Conservation (phyloP, 2,888 invertebrate species). For the Ichneumon xanthorius region DNA sequence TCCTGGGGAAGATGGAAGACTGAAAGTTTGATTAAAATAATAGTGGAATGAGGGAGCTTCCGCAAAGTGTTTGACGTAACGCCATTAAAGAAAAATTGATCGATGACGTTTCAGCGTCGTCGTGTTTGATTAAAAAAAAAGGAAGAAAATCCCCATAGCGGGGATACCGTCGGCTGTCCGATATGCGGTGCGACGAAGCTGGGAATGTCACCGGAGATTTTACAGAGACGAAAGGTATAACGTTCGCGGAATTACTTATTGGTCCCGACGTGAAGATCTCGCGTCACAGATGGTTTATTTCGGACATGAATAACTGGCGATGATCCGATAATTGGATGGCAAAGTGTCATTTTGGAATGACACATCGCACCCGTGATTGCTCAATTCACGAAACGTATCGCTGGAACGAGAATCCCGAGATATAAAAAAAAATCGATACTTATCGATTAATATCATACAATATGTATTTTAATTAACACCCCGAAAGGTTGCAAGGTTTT, state of each 20-base stretch:
- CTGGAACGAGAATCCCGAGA: too few species aligned
- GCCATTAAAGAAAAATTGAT: background rate
- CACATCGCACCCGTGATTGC: background rate
- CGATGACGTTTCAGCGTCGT: background rate
- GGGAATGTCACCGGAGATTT: slow-evolving; percentile 18
- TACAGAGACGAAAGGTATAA: slow-evolving; percentile 11
- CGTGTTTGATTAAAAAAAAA: background rate
- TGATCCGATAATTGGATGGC: background rate
- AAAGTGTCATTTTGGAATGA: background rate
- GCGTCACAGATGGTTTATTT: background rate
- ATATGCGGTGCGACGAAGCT: too few species aligned
- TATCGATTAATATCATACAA: too few species aligned
- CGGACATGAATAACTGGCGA: background rate
- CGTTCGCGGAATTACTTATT: slow-evolving; percentile 19
- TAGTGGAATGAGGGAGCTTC: background rate
- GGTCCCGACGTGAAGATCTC: background rate
- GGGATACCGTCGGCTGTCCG: too few species aligned
- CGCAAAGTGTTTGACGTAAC: background rate
- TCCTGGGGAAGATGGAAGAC: background rate
- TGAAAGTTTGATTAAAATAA: background rate
- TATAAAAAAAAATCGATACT: too few species aligned
- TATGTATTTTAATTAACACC: too few species aligned
- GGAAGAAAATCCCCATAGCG: too few species aligned
- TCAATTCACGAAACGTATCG: background rate
- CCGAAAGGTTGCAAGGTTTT: too few species aligned